phyloP scores from a whole-genome alignment of 2,113 vertebrate genomes.

The Neodon shergylaensis region DNA sequence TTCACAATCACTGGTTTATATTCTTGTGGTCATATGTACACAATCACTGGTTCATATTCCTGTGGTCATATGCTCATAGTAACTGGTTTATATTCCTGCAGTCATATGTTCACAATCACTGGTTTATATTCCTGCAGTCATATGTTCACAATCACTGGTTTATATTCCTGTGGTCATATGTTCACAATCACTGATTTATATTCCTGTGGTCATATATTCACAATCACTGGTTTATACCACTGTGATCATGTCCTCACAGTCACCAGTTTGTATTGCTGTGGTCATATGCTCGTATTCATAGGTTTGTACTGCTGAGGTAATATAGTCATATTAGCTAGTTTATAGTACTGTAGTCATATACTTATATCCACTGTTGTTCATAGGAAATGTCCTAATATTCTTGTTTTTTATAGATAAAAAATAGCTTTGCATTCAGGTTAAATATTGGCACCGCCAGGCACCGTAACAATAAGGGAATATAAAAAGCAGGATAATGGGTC shows the following conservation, averaged over 20 bases:
- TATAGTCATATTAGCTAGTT: background rate
- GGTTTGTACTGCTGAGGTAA: background rate
- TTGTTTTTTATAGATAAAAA: conserved; percentile 46
- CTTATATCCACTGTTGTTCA: background rate
- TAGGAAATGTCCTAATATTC: conserved; percentile 3
- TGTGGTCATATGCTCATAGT: background rate
- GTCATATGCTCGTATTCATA: background rate
- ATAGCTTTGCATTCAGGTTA: background rate
- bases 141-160: background rate
- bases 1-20: background rate
- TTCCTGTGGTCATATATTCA: background rate
- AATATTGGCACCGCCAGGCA: conserved; percentile 19
- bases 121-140: background rate
- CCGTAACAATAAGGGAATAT: background rate
- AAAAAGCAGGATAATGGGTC: background rate
- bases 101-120: background rate
- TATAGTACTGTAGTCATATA: background rate
- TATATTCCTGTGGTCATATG: background rate
- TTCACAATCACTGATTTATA: background rate
- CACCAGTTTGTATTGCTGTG: background rate
- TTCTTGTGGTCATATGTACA: background rate
- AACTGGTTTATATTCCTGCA: background rate
- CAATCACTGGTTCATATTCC: background rate
- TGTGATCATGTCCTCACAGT: background rate
- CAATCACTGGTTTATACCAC: background rate